Conservation (phyloP, 2,113 vertebrate species). For the Neotoma lepida region DNA sequence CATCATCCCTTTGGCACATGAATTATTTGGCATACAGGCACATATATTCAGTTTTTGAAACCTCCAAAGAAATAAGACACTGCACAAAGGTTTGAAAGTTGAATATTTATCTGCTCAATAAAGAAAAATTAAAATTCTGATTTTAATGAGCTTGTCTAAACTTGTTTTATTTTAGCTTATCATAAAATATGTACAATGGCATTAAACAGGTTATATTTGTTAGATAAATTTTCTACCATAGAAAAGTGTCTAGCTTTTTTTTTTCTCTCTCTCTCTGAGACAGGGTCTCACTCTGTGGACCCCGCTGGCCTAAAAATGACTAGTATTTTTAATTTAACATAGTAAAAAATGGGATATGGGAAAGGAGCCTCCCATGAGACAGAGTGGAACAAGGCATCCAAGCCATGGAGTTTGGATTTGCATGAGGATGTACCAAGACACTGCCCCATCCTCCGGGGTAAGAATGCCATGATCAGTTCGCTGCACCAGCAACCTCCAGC, state of each 20-base stretch:
- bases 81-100: constrained; percentile 47
- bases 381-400: neutral
- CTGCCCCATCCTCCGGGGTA: neutral
- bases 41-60: constrained; percentile 48
- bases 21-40: constrained; percentile 53
- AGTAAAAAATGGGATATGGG: neutral
- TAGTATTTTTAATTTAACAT: neutral
- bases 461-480: neutral
- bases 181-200: constrained; percentile 47
- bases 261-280: neutral
- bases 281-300: neutral
- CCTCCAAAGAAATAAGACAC: constrained; percentile 45
- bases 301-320: neutral
- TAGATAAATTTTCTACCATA: neutral
- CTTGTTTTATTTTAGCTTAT: constrained; percentile 51
- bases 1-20: constrained; percentile 46
- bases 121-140: constrained; percentile 58
- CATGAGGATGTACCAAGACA: neutral
- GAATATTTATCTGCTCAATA: neutral
- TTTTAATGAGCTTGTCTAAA: constrained; percentile 23
- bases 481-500: neutral
- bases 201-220: constrained; percentile 46
- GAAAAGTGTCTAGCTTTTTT: neutral
- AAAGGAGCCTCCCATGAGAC: neutral
- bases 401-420: neutral